These are phyloP conservation scores for Sarcophaga rosellei DNA, from an alignment of 2,888 invertebrate species.

Conservation along the genomic window DNA sequence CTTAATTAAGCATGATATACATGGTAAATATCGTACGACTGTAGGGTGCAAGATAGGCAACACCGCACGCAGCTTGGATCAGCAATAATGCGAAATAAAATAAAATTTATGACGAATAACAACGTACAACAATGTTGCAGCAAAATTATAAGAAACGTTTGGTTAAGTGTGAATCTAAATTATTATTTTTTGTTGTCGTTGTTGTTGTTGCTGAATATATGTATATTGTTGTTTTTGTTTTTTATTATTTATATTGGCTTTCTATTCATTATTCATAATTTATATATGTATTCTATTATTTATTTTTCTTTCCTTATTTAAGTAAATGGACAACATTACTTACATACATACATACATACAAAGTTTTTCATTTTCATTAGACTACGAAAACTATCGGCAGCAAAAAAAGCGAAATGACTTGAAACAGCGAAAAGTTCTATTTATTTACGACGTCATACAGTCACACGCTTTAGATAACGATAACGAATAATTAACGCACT, in stretches of 20 bases:
- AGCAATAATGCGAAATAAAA: not conserved
- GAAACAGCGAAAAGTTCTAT: not conserved
- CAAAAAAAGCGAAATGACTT: not conserved
- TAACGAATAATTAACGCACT: conserved; percentile 24
- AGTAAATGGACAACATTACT: conserved; percentile 14
- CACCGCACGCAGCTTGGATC: conserved; percentile 14
- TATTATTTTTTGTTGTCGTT: too few relatives aligned
- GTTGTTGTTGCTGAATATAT: not conserved
- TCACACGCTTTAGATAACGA: conserved; percentile 42
- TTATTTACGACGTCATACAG: conserved; percentile 27
- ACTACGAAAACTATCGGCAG: not conserved
- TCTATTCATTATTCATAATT: conserved; percentile 4
- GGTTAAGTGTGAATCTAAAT: too few relatives aligned
- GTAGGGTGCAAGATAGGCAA: not conserved
- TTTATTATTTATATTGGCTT: conserved; percentile 20
- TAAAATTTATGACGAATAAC: conserved; percentile 34
- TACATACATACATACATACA: not conserved
- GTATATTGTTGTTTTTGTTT: conserved; percentile 11
- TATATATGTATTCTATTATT: conserved; percentile 6
- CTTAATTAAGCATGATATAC: too few relatives aligned
- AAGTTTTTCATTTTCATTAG: not conserved
- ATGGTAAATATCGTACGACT: too few relatives aligned
- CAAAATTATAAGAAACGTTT: conserved; percentile 19
- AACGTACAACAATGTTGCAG: conserved; percentile 50
- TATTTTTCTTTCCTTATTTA: not conserved